Percentiles rank a stretch among this genome's conserved stretches.
These are phyloP conservation scores for Corynorhinus townsendii DNA, from an alignment of 2,113 vertebrate species.

Conservation along the genomic window DNA sequence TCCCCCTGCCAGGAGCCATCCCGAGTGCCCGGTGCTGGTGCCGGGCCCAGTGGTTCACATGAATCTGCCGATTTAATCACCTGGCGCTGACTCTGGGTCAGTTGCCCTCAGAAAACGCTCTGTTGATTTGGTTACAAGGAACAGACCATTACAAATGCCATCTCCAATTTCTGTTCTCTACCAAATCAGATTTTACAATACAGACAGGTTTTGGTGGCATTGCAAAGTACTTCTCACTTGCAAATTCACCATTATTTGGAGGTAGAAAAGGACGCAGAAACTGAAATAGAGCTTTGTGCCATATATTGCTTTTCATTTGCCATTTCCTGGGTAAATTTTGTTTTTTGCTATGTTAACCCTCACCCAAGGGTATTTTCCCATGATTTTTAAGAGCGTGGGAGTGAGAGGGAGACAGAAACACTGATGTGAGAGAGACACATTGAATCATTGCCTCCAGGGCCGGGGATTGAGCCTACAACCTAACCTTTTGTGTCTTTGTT, in stretches of 20 bases:
- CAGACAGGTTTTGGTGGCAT: not conserved
- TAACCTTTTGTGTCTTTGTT: not conserved
- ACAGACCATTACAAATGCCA: not conserved
- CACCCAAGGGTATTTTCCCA: too few species aligned
- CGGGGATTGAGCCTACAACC: not conserved
- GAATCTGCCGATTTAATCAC: accelerated
- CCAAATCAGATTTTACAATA: not conserved
- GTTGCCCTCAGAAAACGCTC: not conserved
- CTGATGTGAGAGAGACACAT: not conserved
- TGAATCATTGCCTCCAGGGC: not conserved
- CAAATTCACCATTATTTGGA: not conserved
- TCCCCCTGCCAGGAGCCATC: accelerated
- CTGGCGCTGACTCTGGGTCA: not conserved
- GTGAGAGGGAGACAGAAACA: not conserved
- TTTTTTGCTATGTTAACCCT: not conserved
- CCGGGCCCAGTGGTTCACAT: not conserved
- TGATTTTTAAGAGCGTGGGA: too few species aligned
- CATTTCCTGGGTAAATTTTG: not conserved
- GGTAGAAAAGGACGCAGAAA: not conserved
- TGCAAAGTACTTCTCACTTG: not conserved
- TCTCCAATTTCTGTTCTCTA: not conserved
- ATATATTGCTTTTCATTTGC: not conserved
- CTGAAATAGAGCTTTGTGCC: not conserved
- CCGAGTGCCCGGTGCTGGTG: not conserved
- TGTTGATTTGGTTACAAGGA: not conserved